Percentiles rank a stretch among this genome's conserved stretches.
These are phyloP conservation scores for Dallia pectoralis DNA, from an alignment of 2,797 vertebrate genomes.

Conservation along the genomic window DNA sequence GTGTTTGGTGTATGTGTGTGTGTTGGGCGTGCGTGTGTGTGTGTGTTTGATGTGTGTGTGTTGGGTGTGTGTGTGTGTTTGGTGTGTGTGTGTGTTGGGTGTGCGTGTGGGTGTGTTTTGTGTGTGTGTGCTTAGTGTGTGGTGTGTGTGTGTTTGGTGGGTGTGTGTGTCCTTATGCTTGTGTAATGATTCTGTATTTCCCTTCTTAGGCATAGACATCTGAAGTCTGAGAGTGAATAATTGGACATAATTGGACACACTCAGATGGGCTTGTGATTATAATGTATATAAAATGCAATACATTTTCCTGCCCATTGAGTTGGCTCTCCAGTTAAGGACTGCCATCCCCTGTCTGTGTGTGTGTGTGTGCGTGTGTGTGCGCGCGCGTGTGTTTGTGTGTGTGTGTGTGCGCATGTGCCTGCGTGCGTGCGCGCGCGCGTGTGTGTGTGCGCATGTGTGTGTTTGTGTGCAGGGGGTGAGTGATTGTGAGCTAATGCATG, in stretches of 20 bases:
- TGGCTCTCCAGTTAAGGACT: background rate
- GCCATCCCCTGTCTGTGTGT: background rate
- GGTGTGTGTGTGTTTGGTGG: no score
- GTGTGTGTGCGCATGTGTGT: background rate
- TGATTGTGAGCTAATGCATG: background rate
- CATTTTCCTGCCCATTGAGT: background rate
- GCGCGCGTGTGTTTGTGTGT: background rate
- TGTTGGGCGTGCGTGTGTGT: no score
- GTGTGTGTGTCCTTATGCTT: background rate
- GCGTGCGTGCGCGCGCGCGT: background rate
- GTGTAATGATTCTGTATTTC: constrained; percentile 5
- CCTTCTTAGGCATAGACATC: background rate
- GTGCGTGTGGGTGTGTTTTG: no score
- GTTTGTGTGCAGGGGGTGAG: background rate
- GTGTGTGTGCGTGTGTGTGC: background rate
- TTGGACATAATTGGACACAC: constrained; percentile 18
- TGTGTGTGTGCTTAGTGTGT: no score
- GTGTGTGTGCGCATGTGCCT: background rate
- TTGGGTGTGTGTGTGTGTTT: constrained; percentile 3
- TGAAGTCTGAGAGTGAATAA: constrained; percentile 6
- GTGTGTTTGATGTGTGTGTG: background rate
- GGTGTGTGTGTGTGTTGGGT: constrained; percentile 10
- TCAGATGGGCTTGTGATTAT: constrained; percentile 11
- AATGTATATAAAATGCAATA: constrained; percentile 6
- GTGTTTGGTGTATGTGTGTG: constrained; percentile 5